A percentile compares a stretch with the other conserved stretches of the same genome.
Evolutionary conservation across 2,888 invertebrate species (phyloP).

Genomic region (Cheilosia vernalis): DNA sequence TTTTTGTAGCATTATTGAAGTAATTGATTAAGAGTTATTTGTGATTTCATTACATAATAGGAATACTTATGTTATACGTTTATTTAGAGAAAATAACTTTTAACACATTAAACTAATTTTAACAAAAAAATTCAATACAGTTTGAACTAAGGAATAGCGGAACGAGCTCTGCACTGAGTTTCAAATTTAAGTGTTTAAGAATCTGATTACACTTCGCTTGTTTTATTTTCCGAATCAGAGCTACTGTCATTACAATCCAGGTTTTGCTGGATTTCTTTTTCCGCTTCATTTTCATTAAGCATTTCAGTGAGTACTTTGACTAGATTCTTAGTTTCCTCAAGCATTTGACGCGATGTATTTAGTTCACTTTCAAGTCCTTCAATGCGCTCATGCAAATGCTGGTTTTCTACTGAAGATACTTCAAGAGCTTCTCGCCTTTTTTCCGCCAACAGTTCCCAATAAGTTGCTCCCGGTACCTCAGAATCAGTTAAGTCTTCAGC

Average conservation of each 20-base stretch:
- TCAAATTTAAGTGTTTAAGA: neutral
- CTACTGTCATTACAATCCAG: constrained; percentile 24
- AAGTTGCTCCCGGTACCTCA: constrained; percentile 88
- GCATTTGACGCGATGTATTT: constrained; percentile 88
- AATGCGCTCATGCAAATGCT: constrained; percentile 85
- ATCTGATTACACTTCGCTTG: neutral
- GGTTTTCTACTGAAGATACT: constrained; percentile 89
- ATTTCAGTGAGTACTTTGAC: constrained; percentile 91
- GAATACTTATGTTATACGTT: constrained; percentile 10
- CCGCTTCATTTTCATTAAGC: constrained; percentile 86
- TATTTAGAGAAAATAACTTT: constrained; percentile 51
- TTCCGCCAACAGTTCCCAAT: constrained; percentile 91
- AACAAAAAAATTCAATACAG: constrained; percentile 26
- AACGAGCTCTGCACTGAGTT: neutral
- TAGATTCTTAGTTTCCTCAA: constrained; percentile 89
- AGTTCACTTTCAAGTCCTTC: constrained; percentile 85
- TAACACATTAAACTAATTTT: constrained; percentile 28
- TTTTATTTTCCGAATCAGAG: constrained; percentile 41
- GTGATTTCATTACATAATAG: no score
- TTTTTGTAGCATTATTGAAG: no score
- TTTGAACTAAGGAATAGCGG: constrained; percentile 13
- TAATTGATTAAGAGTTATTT: no score
- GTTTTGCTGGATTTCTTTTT: constrained; percentile 78
- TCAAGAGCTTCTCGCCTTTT: constrained; percentile 89
- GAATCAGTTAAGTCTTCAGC: constrained; percentile 89